Evolutionary conservation across 2,797 vertebrate species (phyloP).

Genomic region (Antennarius maculatus): DNA sequence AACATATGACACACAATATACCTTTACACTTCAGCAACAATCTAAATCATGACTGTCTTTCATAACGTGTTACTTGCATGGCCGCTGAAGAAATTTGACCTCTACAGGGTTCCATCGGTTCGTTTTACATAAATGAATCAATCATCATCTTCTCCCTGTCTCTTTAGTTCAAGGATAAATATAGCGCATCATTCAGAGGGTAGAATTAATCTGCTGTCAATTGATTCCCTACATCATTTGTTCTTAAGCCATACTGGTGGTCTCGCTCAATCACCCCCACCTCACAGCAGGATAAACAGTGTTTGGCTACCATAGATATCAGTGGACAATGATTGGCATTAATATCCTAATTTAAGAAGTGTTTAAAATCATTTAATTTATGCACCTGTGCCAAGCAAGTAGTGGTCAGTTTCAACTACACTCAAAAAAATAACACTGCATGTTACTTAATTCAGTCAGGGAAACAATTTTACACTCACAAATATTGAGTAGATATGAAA

Average conservation of each 20-base stretch:
- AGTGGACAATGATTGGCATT: too few relatives aligned
- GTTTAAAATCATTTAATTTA: too few relatives aligned
- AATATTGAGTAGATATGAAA: too few relatives aligned
- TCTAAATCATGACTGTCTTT: neutral
- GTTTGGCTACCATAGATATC: too few relatives aligned
- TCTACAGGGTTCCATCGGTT: neutral
- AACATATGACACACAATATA: neutral
- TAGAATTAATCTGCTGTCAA: slow-evolving; percentile 5
- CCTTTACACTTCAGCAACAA: neutral
- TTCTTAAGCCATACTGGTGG: neutral
- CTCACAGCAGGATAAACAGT: slow-evolving; percentile 1
- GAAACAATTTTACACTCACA: too few relatives aligned
- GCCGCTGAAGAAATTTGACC: slow-evolving; percentile 7
- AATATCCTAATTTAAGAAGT: too few relatives aligned
- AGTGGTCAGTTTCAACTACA: too few relatives aligned
- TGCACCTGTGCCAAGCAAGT: too few relatives aligned
- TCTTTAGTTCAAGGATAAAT: slow-evolving; percentile 18
- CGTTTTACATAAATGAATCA: slow-evolving; percentile 16
- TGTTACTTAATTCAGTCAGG: too few relatives aligned
- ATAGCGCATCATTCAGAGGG: neutral
- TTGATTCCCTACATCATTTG: slow-evolving; percentile 10
- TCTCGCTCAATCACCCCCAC: slow-evolving; percentile 16
- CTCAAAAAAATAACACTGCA: too few relatives aligned
- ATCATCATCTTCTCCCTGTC: slow-evolving; percentile 14
- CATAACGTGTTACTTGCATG: neutral